Conservation (phyloP, 2,113 vertebrate genomes). For the Callospermophilus lateralis region DNA sequence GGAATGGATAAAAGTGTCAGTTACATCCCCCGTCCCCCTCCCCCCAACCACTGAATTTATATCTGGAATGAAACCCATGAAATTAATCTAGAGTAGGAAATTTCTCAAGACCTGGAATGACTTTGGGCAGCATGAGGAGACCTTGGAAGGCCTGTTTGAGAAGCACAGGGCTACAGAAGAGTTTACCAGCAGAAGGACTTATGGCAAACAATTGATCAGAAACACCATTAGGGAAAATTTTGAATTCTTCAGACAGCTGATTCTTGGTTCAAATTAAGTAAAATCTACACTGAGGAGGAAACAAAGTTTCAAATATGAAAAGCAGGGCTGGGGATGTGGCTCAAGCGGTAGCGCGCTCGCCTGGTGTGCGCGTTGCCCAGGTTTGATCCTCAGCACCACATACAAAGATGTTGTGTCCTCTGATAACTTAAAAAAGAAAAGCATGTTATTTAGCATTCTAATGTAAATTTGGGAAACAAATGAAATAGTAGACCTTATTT, state of each 20-base stretch:
- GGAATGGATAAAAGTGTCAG: conserved; percentile 54
- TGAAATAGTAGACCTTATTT: no score
- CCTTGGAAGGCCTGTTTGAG: conserved; percentile 37
- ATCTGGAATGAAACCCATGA: conserved; percentile 65
- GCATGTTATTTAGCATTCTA: not conserved
- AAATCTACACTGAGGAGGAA: conserved; percentile 64
- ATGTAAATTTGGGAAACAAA: no score
- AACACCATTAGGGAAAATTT: conserved; percentile 10
- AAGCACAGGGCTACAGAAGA: conserved; percentile 18
- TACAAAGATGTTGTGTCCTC: no score
- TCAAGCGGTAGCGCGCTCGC: no score
- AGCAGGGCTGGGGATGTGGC: no score
- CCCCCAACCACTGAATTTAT: not conserved
- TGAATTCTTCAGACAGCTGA: conserved; percentile 38
- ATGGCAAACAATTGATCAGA: conserved; percentile 47
- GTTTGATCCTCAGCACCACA: no score
- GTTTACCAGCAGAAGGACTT: conserved; percentile 16
- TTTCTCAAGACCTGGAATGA: conserved; percentile 59
- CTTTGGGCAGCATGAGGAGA: conserved; percentile 30
- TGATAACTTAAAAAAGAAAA: no score
- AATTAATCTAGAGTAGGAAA: conserved; percentile 48
- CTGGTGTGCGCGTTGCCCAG: no score
- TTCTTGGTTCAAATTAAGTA: conserved; percentile 58
- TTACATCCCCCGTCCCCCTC: no score
- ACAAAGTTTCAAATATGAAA: conserved; percentile 42